A percentile compares a stretch with the other conserved stretches of the same genome.
phyloP scores from a whole-genome alignment of 92 coral and sea anemone species.

The Palythoa caribaeorum region DNA sequence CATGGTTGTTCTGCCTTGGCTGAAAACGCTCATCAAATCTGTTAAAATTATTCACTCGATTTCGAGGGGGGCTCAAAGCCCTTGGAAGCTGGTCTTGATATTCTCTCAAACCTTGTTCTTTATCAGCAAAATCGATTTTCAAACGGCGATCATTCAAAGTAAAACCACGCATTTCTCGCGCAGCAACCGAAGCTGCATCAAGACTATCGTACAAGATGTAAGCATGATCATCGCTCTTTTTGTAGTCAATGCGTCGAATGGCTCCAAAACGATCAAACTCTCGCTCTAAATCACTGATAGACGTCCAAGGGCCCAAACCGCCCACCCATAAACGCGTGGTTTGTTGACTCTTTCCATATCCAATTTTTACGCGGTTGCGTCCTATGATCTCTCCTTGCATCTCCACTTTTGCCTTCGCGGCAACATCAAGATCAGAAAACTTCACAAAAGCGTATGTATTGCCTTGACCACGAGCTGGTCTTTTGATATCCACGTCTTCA shows the following conservation, averaged over 20 bases:
- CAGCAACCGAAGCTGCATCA: slow-evolving; percentile 99
- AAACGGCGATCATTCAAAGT: slow-evolving; percentile 94
- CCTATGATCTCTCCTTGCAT: slow-evolving; percentile 98
- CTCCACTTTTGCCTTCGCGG: slow-evolving; percentile 91
- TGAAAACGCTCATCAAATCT: slow-evolving; percentile 76
- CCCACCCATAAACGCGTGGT: slow-evolving; percentile 99
- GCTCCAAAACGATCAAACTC: slow-evolving; percentile 99
- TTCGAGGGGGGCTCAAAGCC: slow-evolving; percentile 82
- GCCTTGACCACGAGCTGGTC: slow-evolving; percentile 99
- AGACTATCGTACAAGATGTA: slow-evolving; percentile 98
- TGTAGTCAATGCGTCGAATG: slow-evolving; percentile 96
- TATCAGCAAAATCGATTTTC: slow-evolving; percentile 98
- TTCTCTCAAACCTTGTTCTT: slow-evolving; percentile 96
- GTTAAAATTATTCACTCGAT: slow-evolving; percentile 75
- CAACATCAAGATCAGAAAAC: slow-evolving; percentile 99
- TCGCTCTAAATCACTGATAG: slow-evolving; percentile 92
- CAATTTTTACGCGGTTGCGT: slow-evolving; percentile 97
- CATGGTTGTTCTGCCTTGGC: slow-evolving; percentile 70
- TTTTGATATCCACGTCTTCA: slow-evolving; percentile 98
- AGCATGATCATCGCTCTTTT: slow-evolving; percentile 97
- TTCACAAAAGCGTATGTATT: slow-evolving; percentile 99
- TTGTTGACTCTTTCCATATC: slow-evolving; percentile 99
- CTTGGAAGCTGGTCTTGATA: slow-evolving; percentile 75
- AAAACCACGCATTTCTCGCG: slow-evolving; percentile 99
- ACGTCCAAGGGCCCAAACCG: slow-evolving; percentile 98